phyloP scores from a whole-genome alignment of 2,888 invertebrate species.

The Dexiosoma caninum region DNA sequence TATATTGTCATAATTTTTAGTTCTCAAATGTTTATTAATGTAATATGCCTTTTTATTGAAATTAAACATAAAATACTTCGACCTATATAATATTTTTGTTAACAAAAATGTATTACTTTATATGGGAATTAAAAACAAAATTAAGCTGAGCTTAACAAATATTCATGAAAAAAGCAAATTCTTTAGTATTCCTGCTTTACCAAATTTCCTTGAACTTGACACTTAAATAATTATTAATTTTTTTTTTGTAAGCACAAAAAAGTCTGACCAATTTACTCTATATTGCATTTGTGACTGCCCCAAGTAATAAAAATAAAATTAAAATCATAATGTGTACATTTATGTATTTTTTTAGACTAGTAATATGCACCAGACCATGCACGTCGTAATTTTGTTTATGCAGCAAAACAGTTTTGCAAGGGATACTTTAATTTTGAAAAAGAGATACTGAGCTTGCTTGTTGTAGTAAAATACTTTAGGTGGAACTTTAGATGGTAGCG shows the following conservation, averaged over 20 bases:
- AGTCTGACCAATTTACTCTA: constrained; percentile 9
- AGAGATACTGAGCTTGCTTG: constrained; percentile 9
- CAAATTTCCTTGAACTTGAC: constrained; percentile 75
- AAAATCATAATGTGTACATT: constrained; percentile 30
- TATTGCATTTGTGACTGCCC: constrained; percentile 42
- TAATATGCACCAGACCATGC: constrained; percentile 19
- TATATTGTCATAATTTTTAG: too few relatives aligned
- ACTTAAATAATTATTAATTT: constrained; percentile 64
- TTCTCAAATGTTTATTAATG: neutral
- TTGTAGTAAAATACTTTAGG: neutral
- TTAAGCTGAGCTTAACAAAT: constrained; percentile 30
- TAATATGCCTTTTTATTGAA: neutral
- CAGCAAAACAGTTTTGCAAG: constrained; percentile 64
- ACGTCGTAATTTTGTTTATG: constrained; percentile 36
- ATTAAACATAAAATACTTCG: neutral
- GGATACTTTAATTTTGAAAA: constrained; percentile 56
- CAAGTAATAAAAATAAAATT: constrained; percentile 44
- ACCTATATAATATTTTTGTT: constrained; percentile 1
- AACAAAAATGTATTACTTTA: neutral
- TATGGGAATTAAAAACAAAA: constrained; percentile 13
- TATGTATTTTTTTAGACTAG: neutral
- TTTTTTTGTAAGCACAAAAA: constrained; percentile 15
- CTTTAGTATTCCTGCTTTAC: constrained; percentile 3
- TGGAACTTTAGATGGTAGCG: too few relatives aligned
- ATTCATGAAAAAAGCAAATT: neutral